Conservation (phyloP, 1,140 invertebrate species). For the Cotesia typhae region DNA sequence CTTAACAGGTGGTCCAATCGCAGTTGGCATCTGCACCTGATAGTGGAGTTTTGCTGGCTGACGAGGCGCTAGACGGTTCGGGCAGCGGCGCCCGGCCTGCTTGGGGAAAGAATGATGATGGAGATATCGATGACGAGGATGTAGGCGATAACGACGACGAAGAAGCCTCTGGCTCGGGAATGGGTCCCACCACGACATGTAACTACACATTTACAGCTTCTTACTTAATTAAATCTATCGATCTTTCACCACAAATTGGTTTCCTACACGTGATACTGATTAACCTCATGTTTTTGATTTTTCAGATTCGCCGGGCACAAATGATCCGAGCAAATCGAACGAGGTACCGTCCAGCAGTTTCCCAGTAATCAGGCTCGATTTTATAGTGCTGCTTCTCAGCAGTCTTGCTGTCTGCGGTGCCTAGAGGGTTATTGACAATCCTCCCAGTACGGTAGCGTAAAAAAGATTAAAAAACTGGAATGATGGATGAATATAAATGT, state of each 20-base stretch:
- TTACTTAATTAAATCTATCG: slow-evolving; percentile 10
- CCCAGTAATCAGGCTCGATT: too few relatives aligned
- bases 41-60: slow-evolving; percentile 54
- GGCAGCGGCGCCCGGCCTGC: slow-evolving; percentile 58
- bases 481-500: too few relatives aligned
- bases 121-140: slow-evolving; percentile 47
- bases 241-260: not conserved
- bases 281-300: too few relatives aligned
- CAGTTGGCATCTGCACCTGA: slow-evolving; percentile 59
- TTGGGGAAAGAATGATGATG: slow-evolving; percentile 43
- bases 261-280: not conserved
- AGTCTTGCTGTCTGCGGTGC: too few relatives aligned
- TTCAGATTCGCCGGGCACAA: too few relatives aligned
- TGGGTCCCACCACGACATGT: slow-evolving; percentile 49
- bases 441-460: too few relatives aligned
- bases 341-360: too few relatives aligned
- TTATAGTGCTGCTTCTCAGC: too few relatives aligned
- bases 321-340: too few relatives aligned
- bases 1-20: slow-evolving; percentile 56
- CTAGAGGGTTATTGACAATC: too few relatives aligned
- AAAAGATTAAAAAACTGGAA: too few relatives aligned
- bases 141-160: slow-evolving; percentile 54
- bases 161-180: slow-evolving; percentile 63
- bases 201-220: slow-evolving; percentile 16
- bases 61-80: slow-evolving; percentile 60